Conservation (phyloP, 2,797 vertebrate genomes). For the Platyrinchus mystaceus region DNA sequence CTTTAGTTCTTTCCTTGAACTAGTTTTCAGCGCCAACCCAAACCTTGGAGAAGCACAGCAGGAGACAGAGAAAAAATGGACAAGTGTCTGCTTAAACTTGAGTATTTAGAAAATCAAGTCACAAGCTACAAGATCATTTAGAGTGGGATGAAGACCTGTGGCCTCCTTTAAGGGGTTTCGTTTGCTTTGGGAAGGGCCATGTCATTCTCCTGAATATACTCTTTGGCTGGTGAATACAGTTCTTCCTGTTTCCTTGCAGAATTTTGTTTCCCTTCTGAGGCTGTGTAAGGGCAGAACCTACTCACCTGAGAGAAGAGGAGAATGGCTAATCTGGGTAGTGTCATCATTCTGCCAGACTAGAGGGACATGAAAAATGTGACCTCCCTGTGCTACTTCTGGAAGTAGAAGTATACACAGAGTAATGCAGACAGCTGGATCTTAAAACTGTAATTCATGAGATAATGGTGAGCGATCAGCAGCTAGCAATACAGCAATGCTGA, state of each 20-base stretch:
- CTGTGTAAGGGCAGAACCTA: not conserved
- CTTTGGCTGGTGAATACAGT: not conserved
- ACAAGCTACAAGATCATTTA: not conserved
- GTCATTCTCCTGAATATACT: not conserved
- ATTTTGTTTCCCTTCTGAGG: not conserved
- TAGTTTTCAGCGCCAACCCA: not conserved
- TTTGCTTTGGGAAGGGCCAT: not conserved
- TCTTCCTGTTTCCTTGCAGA: not conserved
- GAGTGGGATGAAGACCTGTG: not conserved
- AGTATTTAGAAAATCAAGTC: not conserved
- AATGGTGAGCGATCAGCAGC: not conserved
- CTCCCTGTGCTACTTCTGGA: not conserved
- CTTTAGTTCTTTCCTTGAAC: not conserved
- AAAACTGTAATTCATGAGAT: not conserved
- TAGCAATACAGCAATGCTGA: not conserved
- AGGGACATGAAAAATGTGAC: not conserved
- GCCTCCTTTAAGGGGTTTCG: not conserved
- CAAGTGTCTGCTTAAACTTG: fast-evolving
- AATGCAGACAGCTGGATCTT: not conserved
- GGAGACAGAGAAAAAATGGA: not conserved
- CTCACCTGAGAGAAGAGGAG: not conserved
- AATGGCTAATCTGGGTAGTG: not conserved
- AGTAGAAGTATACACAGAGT: not conserved
- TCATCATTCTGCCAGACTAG: not conserved
- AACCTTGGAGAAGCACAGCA: not conserved